A percentile compares a stretch with the other conserved stretches of the same genome.
Conservation (phyloP, 2,797 vertebrate genomes). For the Amazonetta brasiliensis region DNA sequence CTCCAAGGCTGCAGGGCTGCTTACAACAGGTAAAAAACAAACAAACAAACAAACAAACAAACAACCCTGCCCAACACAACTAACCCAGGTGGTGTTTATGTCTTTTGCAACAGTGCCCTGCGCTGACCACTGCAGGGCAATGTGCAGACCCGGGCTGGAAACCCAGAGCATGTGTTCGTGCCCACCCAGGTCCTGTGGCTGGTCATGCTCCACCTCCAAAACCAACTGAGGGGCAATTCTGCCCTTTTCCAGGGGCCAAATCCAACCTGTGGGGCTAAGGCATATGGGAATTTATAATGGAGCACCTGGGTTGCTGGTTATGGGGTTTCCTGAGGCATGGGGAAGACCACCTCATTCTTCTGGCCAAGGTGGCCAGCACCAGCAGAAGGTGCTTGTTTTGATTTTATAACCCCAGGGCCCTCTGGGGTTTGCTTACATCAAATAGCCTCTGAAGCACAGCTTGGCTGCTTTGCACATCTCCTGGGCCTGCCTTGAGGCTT, state of each 20-base stretch:
- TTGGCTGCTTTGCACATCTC: neutral
- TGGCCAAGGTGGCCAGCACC: neutral
- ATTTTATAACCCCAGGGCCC: neutral
- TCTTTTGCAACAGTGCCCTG: neutral
- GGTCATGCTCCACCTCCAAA: neutral
- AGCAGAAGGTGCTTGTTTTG: neutral
- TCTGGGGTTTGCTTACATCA: neutral
- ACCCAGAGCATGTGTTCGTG: rapidly evolving
- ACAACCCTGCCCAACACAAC: neutral
- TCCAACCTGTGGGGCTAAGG: neutral
- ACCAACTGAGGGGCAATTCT: neutral
- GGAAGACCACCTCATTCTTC: neutral
- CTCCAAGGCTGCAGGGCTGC: neutral
- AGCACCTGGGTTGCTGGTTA: neutral
- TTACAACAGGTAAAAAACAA: neutral
- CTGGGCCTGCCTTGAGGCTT: neutral
- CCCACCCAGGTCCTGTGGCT: no score
- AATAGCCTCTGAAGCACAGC: neutral
- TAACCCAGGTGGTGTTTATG: neutral
- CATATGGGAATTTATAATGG: neutral
- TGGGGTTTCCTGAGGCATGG: rapidly evolving
- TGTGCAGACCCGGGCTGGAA: neutral
- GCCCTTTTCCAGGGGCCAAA: neutral
- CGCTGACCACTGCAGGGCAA: neutral
- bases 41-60: neutral